Evolutionary conservation across 2,797 vertebrate genomes (phyloP).

Genomic region (Pipistrellus pipistrellus): DNA sequence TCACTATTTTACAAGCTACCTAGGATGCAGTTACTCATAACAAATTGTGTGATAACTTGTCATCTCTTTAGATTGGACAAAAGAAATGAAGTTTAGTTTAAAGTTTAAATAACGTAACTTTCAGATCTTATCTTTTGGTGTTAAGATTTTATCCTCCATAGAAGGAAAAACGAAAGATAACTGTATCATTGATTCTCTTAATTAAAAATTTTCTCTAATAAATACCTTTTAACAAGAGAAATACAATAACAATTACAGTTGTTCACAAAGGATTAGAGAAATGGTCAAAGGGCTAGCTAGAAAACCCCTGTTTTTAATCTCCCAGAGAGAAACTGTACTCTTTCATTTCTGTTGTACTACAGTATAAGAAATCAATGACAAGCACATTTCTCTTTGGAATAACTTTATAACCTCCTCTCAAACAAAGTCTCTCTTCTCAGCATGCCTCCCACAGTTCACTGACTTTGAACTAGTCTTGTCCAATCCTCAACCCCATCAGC

Average conservation of each 20-base stretch:
- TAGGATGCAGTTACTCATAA: not conserved
- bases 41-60: not conserved
- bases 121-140: slow-evolving; percentile 19
- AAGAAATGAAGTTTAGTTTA: not conserved
- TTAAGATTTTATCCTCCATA: slow-evolving; percentile 63
- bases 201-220: slow-evolving; percentile 69
- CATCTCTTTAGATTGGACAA: not conserved
- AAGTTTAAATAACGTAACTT: slow-evolving; percentile 37
- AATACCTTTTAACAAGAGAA: slow-evolving; percentile 69
- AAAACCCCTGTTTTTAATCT: slow-evolving; percentile 69
- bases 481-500: slow-evolving; percentile 28
- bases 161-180: slow-evolving; percentile 18
- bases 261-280: slow-evolving; percentile 64
- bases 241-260: slow-evolving; percentile 65
- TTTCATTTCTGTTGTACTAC: slow-evolving; percentile 76
- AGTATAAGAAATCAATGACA: slow-evolving; percentile 72
- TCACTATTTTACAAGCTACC: not conserved
- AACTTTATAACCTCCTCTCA: slow-evolving; percentile 66
- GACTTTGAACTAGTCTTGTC: slow-evolving; percentile 77
- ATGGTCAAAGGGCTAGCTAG: slow-evolving; percentile 21
- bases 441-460: slow-evolving; percentile 80
- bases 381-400: slow-evolving; percentile 74
- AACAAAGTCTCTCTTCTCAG: slow-evolving; percentile 75
- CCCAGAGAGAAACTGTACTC: slow-evolving; percentile 40
- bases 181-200: slow-evolving; percentile 61